Evolutionary conservation across 1,140 invertebrate genomes (phyloP).

Genomic region (Heliconius eleuchia): DNA sequence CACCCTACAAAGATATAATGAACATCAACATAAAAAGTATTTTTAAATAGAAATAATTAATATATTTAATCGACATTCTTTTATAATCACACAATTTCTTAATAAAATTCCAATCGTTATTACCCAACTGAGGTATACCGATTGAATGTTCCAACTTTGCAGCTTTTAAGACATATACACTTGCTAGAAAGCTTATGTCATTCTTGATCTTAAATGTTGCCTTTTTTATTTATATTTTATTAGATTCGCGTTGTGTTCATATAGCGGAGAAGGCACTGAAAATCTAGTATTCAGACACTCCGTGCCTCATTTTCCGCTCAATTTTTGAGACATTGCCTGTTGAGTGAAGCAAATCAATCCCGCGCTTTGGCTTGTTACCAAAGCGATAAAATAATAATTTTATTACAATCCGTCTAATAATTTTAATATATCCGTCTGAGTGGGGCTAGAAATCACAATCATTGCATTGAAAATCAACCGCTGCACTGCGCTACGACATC

Average conservation of each 20-base stretch:
- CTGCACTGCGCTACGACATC: not conserved
- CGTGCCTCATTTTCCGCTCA: too few relatives aligned
- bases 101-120: not conserved
- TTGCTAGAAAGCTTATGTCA: not conserved
- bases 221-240: too few relatives aligned
- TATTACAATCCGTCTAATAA: too few relatives aligned
- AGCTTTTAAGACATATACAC: not conserved
- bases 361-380: too few relatives aligned
- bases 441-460: not conserved
- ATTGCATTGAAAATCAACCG: not conserved
- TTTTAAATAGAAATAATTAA: not conserved
- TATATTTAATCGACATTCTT: not conserved
- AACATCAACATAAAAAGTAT: too few relatives aligned
- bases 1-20: too few relatives aligned
- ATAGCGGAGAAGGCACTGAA: too few relatives aligned
- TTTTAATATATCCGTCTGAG: not conserved
- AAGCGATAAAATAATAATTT: too few relatives aligned
- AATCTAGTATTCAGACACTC: too few relatives aligned
- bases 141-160: not conserved
- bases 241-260: too few relatives aligned
- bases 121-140: not conserved
- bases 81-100: not conserved
- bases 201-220: not conserved
- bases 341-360: too few relatives aligned
- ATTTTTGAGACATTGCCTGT: too few relatives aligned